Conservation (phyloP, 64 coral and sea anemone species). For the Stichodactyla helianthus region DNA sequence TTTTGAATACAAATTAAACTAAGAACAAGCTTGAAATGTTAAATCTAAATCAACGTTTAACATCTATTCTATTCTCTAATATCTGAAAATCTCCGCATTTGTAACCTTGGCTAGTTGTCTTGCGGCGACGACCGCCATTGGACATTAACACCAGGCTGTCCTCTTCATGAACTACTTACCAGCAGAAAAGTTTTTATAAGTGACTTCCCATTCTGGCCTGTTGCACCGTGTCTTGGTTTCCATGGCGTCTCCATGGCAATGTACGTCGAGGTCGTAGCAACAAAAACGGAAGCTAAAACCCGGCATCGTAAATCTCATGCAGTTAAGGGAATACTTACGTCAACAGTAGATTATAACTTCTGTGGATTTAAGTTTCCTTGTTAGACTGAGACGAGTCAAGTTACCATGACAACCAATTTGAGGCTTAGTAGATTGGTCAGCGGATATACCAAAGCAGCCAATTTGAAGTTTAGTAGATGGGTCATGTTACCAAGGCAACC, state of each 20-base stretch:
- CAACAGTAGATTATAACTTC: not conserved
- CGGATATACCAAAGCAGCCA: not conserved
- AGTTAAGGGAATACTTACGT: not conserved
- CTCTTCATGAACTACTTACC: not conserved
- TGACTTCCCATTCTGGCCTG: not conserved
- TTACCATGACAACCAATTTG: constrained; percentile 7
- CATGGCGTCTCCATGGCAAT: not conserved
- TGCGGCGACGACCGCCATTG: no score
- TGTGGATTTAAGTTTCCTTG: constrained; percentile 2
- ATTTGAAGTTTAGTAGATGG: not conserved
- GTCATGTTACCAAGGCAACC: not conserved
- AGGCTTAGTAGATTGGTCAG: not conserved
- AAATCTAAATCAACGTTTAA: no score
- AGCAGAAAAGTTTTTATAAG: not conserved
- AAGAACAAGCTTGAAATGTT: no score
- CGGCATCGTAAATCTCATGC: constrained; percentile 9
- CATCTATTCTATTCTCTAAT: no score
- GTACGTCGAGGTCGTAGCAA: not conserved
- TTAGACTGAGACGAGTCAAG: not conserved
- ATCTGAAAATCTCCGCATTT: no score
- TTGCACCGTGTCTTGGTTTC: not conserved
- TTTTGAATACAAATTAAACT: no score
- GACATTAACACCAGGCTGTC: no score
- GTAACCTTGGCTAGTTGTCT: no score
- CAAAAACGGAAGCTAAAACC: constrained; percentile 9